Conservation (phyloP, 2,797 vertebrate species). For the Sebastes nivosus region DNA sequence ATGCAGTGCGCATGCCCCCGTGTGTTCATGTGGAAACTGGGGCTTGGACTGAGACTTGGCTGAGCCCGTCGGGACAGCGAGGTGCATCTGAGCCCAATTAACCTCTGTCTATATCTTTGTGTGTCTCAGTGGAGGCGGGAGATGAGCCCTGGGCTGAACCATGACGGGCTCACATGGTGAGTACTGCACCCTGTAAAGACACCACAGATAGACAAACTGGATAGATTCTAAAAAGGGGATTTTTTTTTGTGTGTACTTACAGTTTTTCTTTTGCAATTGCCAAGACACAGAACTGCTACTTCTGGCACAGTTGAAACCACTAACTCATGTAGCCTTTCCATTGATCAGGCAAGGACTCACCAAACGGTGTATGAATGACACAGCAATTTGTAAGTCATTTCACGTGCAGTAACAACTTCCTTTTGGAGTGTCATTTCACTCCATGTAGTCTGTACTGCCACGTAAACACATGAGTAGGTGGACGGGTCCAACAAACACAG, state of each 20-base stretch:
- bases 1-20: not conserved
- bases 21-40: conserved; percentile 33
- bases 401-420: no score
- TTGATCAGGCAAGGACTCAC: no score
- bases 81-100: conserved; percentile 60
- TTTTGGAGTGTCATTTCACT: no score
- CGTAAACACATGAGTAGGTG: no score
- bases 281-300: not conserved
- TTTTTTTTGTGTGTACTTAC: not conserved
- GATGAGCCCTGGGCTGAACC: conserved; percentile 32
- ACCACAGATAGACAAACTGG: not conserved
- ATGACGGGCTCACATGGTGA: conserved; percentile 22
- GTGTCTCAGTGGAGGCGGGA: conserved; percentile 13
- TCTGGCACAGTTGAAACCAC: not conserved
- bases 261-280: not conserved
- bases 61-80: conserved; percentile 22
- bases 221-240: not conserved
- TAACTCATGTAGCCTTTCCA: no score
- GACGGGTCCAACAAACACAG: no score
- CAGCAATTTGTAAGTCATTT: no score
- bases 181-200: conserved; percentile 10
- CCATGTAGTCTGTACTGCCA: no score
- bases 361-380: no score
- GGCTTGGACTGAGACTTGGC: conserved; percentile 20
- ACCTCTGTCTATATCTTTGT: conserved; percentile 54